Conservation (phyloP, 2,797 vertebrate genomes). For the Erethizon dorsatum region DNA sequence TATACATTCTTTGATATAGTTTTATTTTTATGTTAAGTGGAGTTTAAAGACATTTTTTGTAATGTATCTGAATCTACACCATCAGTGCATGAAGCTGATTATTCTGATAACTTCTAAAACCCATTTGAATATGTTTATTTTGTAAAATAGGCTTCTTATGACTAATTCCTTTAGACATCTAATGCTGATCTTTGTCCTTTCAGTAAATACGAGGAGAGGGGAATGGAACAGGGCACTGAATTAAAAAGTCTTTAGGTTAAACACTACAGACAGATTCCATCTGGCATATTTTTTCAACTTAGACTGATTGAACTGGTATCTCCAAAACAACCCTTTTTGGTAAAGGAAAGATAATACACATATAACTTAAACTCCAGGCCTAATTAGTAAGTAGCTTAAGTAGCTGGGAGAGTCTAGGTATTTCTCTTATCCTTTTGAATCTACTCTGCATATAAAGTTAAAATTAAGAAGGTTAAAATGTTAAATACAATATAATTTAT, state of each 20-base stretch:
- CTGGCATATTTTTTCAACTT: background rate
- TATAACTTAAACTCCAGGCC: background rate
- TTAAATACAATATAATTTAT: background rate
- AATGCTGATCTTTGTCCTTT: conserved; percentile 28
- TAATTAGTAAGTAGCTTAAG: background rate
- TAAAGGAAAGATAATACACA: background rate
- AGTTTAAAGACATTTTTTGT: background rate
- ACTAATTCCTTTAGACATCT: conserved; percentile 45
- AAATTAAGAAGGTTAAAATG: background rate
- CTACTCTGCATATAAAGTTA: background rate
- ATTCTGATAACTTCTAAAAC: conserved; percentile 64
- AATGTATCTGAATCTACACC: background rate
- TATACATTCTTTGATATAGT: background rate
- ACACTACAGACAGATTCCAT: background rate
- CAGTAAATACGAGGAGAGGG: conserved; percentile 35
- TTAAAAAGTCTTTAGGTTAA: background rate
- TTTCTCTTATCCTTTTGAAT: background rate
- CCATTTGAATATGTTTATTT: conserved; percentile 54
- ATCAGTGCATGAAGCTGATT: background rate
- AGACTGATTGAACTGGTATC: background rate
- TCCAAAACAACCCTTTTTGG: background rate
- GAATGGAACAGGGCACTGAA: background rate
- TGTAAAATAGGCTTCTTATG: conserved; percentile 51
- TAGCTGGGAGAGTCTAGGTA: background rate
- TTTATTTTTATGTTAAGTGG: background rate